Conservation (phyloP, 2,797 vertebrate species). For the Coregonus sp. region DNA sequence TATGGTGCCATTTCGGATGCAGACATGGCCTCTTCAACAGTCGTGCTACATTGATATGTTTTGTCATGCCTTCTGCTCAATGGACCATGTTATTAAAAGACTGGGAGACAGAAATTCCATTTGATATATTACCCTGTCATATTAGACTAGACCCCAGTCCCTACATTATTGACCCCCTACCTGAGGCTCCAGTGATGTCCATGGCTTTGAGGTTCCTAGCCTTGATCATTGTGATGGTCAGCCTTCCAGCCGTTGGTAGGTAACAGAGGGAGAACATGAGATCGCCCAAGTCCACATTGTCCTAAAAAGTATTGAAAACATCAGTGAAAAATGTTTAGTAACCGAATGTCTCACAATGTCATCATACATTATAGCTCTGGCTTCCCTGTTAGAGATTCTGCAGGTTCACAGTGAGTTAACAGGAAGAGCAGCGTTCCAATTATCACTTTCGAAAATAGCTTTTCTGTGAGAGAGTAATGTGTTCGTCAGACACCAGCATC, state of each 20-base stretch:
- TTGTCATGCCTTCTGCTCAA: background rate
- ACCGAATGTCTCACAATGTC: background rate
- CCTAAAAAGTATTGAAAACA: conserved; percentile 70
- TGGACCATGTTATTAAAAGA: conserved; percentile 4
- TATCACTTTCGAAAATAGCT: conserved; percentile 65
- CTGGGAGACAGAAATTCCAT: background rate
- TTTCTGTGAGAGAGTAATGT: conserved; percentile 35
- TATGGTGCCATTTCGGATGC: background rate
- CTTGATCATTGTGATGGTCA: conserved; percentile 98
- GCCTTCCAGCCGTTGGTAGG: conserved; percentile 94
- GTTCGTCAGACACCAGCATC: conserved; percentile 14
- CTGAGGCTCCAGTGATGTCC: conserved; percentile 99
- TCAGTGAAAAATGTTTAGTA: conserved; percentile 3
- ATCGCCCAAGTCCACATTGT: conserved; percentile 95
- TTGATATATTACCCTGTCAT: background rate
- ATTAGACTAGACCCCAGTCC: background rate
- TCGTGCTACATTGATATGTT: background rate
- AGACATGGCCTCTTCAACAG: background rate
- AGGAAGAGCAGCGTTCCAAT: conserved; percentile 44
- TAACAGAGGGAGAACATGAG: conserved; percentile 99
- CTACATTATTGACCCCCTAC: conserved; percentile 63
- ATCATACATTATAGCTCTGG: background rate
- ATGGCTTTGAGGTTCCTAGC: conserved; percentile 98
- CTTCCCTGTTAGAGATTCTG: conserved; percentile 11
- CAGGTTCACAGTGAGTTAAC: conserved; percentile 22